Conservation (phyloP, 1,140 invertebrate genomes). For the Drosophila varians region DNA sequence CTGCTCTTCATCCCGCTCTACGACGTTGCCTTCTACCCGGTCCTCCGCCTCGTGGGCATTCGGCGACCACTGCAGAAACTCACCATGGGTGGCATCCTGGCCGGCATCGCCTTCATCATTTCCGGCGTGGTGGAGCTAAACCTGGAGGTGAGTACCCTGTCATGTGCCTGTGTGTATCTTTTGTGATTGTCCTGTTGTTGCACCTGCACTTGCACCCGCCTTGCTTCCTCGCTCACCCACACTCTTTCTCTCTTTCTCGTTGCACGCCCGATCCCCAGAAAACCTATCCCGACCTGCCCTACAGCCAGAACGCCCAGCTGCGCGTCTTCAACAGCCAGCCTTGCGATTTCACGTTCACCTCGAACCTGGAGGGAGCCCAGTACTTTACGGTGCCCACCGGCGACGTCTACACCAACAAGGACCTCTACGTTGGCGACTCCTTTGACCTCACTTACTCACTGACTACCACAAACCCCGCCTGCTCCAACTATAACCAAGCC, state of each 20-base stretch:
- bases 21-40: slow-evolving; percentile 89
- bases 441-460: slow-evolving; percentile 16
- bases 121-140: slow-evolving; percentile 93
- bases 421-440: slow-evolving; percentile 30
- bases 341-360: slow-evolving; percentile 76
- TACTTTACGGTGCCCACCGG: slow-evolving; percentile 59
- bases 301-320: slow-evolving; percentile 86
- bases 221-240: slow-evolving; percentile 1
- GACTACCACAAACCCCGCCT: slow-evolving; percentile 1
- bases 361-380: slow-evolving; percentile 19
- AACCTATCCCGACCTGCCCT: slow-evolving; percentile 88
- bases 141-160: slow-evolving; percentile 86
- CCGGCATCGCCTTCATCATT: slow-evolving; percentile 92
- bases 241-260: slow-evolving; percentile 25
- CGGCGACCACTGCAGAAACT: slow-evolving; percentile 85
- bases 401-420: slow-evolving; percentile 73
- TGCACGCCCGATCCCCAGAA: slow-evolving; percentile 67
- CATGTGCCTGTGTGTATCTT: not conserved
- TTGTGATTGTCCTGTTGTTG: slow-evolving; percentile 15
- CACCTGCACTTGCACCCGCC: slow-evolving; percentile 13
- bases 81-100: slow-evolving; percentile 91
- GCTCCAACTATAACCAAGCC: slow-evolving; percentile 8
- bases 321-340: slow-evolving; percentile 88
- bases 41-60: slow-evolving; percentile 84
- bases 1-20: slow-evolving; percentile 92